Base-by-base conservation (phyloP, 2,888 invertebrate species). In the Agonopterix heracliana region DNA sequence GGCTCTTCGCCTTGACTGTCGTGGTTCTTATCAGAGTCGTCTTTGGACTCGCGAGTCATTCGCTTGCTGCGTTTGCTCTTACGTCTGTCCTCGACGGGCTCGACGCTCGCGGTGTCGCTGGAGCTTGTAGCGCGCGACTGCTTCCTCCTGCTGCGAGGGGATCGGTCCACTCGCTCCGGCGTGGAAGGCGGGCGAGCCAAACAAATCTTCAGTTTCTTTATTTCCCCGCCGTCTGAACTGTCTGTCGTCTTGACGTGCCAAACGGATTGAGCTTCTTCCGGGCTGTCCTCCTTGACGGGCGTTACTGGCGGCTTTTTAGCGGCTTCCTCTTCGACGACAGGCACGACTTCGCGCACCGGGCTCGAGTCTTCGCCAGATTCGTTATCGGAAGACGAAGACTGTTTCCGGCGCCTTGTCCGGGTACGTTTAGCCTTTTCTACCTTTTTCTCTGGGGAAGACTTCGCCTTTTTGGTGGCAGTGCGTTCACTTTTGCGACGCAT, bases 401-500 rank as follows among this genome's bases (percentile, higher is more conserved):
- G 90, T 72, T 89, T 91, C 60, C 83, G 90, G 63, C 89, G 89
- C 65, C 87, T 87, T 54, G 89, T 89, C 64, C 86, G 89, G 54
- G 87, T 89, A 47, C 85, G 89, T 60, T 89, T 91, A 46, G 76
- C 73, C 62, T 90, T 91, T 51, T 90, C 91, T 38, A 81, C 52
- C 57, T 90, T 90, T 68, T 91, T 91, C 55, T 93, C 93, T 41
- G 93, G 92, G 44, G 93, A 91, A 66, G 90, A 75, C 72, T 92
- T 93, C 7, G 90, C 78, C 74, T 93, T 93, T 71, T 92, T 93
- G 68, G 53, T 71, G 47, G 83, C 70, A 89, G 89, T 74, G 90
- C 93, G 83, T 91, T 94, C 93, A 77, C 94, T 94, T 83, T 94
- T 94, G 62, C 94, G 93, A 75, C 94, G 92, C 94, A 94, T 94